Evolutionary conservation across 2,113 vertebrate species (phyloP), one percentile per base, ranked within the genome.

Genomic region (Amphilophus citrinellus): DNA sequence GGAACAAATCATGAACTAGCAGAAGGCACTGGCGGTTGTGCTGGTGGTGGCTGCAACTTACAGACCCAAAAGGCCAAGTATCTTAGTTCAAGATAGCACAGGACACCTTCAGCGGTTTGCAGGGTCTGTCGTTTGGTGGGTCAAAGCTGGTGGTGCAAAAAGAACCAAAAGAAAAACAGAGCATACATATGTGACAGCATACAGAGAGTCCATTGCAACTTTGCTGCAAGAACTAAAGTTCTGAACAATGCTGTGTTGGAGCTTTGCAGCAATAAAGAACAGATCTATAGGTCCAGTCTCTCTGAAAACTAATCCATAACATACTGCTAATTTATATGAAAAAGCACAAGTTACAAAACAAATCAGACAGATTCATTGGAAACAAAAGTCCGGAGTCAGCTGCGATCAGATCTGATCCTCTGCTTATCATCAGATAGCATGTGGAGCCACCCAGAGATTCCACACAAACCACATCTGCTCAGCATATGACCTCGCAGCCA

Each of bases 381-480:
- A 90, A 86, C 79, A 73, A 85, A 87, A 79, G 80, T 82, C 71
- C 9, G 8, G 65, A 89, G 53, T 89, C 77, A 56, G 88, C 77
- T 61, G 79, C 14, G 78, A 89, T 94, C 78, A 37, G 82, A 87
- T 89, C 81, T 79, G 76, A 90, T 92, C 84, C 68, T 80, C 86
- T 77, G 88, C 88, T 84, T 93, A 92, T 93, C 86, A 84, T 90
- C 85, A 82, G 87, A 90, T 82, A 91, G 82, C 86, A 85, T 83
- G 85, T 61, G 22, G 82, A 94, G 90, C 92, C 93, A 92, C 91
- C 90, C 90, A 89, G 78, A 93, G 88, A 91, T 91, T 92, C 88
- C 87, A 85, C 87, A 63, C 66, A 87, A 78, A 77, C 75, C 87
- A 94, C 94, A 95, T 94, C 91, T 95, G 94, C 86, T 88, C 73